Evolutionary conservation across 2,888 invertebrate genomes (phyloP), one percentile per base, ranked within the genome.

Genomic region (Peribatodes rhomboidaria): DNA sequence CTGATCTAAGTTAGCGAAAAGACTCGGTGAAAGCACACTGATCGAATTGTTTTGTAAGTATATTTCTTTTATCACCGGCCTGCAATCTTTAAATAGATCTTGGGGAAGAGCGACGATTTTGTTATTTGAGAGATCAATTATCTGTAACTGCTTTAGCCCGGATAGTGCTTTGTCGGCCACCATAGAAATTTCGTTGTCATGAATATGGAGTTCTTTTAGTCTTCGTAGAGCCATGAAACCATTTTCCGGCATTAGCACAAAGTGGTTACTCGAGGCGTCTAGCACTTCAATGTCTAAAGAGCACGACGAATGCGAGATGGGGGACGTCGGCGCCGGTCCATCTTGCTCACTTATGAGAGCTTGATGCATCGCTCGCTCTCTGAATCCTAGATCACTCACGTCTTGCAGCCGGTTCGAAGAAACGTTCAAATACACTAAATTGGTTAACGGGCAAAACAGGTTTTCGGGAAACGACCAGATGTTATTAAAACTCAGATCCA

Each of bases 11-110:
- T 97, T 97, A n/a, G 97, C 95, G 83, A 98, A 97, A 59, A 98
- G 94, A 73, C 96, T 97, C 0, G 97, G 97, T 72, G 98, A 97
- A 72, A 98, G 94, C 47, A 96, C 96, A 84, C 96, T 96, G 77
- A 98, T 96, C 20, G 98, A 97, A 94, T 98, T 98, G 90, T 98
- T 98, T 88, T 98, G 97, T 83, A 98, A 92, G 89, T 98, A 97
- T 81, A 98, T 96, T 90, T 98, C 98, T 90, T 97, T 97, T 77
- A 98, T 96, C 68, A 96, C 95, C 70, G 95, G 95, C 56, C 95
- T 94, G 79, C 96, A 95, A 88, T 98, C 97, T 83, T 95, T 94
- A 82, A 98, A 98, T 71, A 98, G 91, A 81, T 97, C 96, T 69
- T 97, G 95, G 46, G 98, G 98, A 74, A 99, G 94, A 57, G 97